These are phyloP conservation scores for Chiloscyllium punctatum DNA, from an alignment of 2,797 vertebrate genomes.

Conservation along the genomic window DNA sequence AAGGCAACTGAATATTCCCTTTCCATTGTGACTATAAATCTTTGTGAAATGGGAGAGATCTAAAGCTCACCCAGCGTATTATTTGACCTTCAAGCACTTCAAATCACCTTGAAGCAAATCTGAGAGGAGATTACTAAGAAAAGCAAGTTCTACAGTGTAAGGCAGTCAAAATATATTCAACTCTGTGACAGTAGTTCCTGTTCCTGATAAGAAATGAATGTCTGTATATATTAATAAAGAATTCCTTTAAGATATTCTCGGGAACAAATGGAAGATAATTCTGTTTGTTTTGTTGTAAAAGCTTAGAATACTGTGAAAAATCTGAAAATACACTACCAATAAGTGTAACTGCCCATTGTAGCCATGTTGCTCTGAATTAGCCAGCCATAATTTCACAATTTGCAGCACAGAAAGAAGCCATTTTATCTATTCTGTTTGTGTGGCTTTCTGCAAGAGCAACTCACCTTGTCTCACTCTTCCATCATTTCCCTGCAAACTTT, in stretches of 20 bases:
- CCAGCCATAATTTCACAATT: too few relatives aligned
- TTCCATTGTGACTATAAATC: background rate
- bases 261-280: background rate
- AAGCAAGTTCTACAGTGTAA: background rate
- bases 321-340: background rate
- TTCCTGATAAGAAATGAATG: background rate
- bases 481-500: too few relatives aligned
- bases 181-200: background rate
- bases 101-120: slow-evolving; percentile 3
- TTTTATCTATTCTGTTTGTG: too few relatives aligned
- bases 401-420: too few relatives aligned
- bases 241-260: background rate
- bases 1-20: slow-evolving; percentile 14
- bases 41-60: background rate
- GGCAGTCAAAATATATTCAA: background rate
- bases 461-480: too few relatives aligned
- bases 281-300: background rate
- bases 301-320: background rate
- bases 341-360: background rate
- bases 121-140: background rate
- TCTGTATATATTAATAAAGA: background rate
- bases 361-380: background rate
- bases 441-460: too few relatives aligned
- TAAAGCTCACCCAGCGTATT: background rate
- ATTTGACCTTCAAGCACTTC: background rate